Base-by-base conservation (phyloP, 2,797 vertebrate species). In the Spatula versicolor region DNA sequence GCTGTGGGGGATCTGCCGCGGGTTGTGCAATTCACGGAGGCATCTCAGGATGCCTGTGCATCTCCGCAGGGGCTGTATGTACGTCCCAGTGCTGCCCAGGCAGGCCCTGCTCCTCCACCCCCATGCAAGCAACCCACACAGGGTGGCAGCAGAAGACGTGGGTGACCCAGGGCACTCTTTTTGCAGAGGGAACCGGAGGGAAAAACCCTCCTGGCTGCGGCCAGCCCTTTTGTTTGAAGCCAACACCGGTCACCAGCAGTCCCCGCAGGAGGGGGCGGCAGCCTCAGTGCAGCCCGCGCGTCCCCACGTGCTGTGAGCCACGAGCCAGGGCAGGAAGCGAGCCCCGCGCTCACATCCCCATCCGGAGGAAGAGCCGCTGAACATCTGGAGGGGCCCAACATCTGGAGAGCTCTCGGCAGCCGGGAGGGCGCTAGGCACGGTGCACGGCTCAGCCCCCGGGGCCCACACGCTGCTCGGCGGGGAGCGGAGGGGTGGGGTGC, bases 311-410 rank as follows among this genome's bases (percentile, higher is more conserved):
- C 68, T 0, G 33, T 86, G 92, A 95, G 87, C 90, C 95, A 81
- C 14, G 59, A 94, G 83, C 87, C 87, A 94, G 90, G 86, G 90
- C 96, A 97, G 96, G 95, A 97, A 97, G 86, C 1, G 5, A 85
- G 85, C 83, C 93, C 77, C 41, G 2, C 48, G 83, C 90, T 94
- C 84, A 93, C 67, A 95, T 92, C 94, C 89, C 79, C 86, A 90
- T 95, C 94, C 59, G 55, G 69, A 97, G 94, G 92, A 97, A 96
- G 93, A 0, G 8, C 55, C 96, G 74, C 58, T 46, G 83, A 93
- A 97, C 96, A 96, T 96, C 95, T 97, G 96, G 92, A 95, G 69
- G 77, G 84, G 75, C 54, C 14, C 62, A 95, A 96, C 96, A 95
- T 95, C 95, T 96, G 97, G 96, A 95, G 86, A 79, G 56, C 72